Evolutionary conservation across 2,888 invertebrate genomes (phyloP).

Genomic region (Drosophila setosimentum): DNA sequence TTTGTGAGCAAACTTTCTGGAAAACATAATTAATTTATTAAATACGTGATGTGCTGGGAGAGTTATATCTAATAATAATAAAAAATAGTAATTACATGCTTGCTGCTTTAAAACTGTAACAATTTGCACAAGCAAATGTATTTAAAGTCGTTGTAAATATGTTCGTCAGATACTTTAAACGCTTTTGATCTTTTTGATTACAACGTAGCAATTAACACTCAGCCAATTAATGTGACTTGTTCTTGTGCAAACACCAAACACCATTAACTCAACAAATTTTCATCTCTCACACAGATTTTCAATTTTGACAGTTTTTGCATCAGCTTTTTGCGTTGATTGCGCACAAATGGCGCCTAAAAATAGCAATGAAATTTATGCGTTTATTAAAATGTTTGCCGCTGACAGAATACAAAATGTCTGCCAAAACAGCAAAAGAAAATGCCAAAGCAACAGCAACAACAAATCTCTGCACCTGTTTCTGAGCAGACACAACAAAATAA

Average conservation of each 20-base stretch:
- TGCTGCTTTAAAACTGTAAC: background rate
- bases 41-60: background rate
- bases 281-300: background rate
- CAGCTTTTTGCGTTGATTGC: background rate
- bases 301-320: background rate
- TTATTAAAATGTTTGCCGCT: conserved; percentile 64
- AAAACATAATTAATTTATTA: background rate
- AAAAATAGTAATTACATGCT: background rate
- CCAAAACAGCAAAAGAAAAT: conserved; percentile 15
- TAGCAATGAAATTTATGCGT: conserved; percentile 66
- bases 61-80: background rate
- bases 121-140: background rate
- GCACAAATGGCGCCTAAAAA: conserved; percentile 58
- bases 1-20: conserved; percentile 9
- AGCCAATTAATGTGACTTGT: conserved; percentile 46
- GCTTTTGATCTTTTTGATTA: conserved; percentile 27
- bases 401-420: conserved; percentile 51
- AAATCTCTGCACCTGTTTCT: conserved; percentile 53
- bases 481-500: background rate
- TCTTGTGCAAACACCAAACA: background rate
- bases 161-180: background rate
- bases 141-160: background rate
- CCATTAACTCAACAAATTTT: background rate
- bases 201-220: conserved; percentile 22
- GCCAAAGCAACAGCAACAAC: conserved; percentile 16